phyloP scores from a whole-genome alignment of 2,113 vertebrate genomes.

The Ursus arctos region DNA sequence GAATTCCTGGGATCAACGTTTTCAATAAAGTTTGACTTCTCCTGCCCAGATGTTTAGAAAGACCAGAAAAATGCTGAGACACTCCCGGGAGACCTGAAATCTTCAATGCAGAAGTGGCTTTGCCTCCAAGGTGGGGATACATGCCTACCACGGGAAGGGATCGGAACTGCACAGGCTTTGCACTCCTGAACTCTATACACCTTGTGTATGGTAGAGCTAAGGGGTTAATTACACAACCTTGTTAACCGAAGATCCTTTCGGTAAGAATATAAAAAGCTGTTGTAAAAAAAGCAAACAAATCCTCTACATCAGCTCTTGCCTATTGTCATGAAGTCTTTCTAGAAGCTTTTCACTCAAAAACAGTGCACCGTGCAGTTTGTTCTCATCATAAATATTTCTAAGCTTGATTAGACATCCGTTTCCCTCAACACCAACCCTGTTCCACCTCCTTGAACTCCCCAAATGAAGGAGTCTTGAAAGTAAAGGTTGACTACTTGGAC shows the following conservation, averaged over 20 bases:
- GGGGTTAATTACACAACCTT: not conserved
- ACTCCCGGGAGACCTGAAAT: not conserved
- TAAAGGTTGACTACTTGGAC: not conserved
- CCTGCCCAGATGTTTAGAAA: constrained; percentile 66
- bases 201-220: not conserved
- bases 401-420: constrained; percentile 39
- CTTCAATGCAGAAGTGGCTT: not conserved
- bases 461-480: constrained; percentile 19
- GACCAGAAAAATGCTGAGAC: not conserved
- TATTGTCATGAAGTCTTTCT: not conserved
- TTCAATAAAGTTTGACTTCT: constrained; percentile 72
- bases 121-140: not conserved
- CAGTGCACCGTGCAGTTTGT: not conserved
- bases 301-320: not conserved
- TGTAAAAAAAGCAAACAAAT: not conserved
- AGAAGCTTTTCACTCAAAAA: constrained; percentile 1
- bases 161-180: not conserved
- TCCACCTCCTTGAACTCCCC: constrained; percentile 5
- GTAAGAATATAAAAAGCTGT: constrained; percentile 46
- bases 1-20: constrained; percentile 78
- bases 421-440: not conserved
- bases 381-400: constrained; percentile 28
- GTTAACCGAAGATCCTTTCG: constrained; percentile 43
- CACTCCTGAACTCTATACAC: not conserved
- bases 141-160: not conserved